Base-by-base conservation (phyloP, 2,797 vertebrate species). In the Discoglossus pictus region DNA sequence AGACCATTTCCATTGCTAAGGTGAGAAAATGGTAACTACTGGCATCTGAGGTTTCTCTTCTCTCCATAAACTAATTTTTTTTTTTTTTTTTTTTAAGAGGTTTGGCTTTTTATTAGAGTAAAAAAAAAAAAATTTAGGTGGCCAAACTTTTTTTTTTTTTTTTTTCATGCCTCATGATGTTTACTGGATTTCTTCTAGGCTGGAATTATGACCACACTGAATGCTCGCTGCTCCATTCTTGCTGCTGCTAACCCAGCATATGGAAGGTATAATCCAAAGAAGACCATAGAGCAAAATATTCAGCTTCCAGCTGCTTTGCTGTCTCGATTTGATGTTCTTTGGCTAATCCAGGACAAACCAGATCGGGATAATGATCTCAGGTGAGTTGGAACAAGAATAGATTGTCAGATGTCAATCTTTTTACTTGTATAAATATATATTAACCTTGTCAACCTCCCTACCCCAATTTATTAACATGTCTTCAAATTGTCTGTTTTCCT, bases 1-100 rank as follows among this genome's bases (percentile, higher is more conserved):
- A 98, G 82, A 97, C 94, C 27, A 92, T 98, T 79, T 95, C 96
- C 60, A 95, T 97, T 0, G 96, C 96, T 20, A 98, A 98, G 85
- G 92, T 92, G 16, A 65, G 42, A 2, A 6, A 13, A n/a, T n/a
- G n/a, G n/a, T 42, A 42, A 42, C n/a, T 42, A 1, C 2, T 5
- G 2, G 2, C 16, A n/a, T 5, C 7, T 11, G 6, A 0, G 4
- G 13, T 9, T 1, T 35, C 46, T 4, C 20, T 7, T 11, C 9
- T 17, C 1, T 4, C n/a, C n/a, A n/a, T n/a, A n/a, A n/a, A n/a
- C n/a, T n/a, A n/a, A n/a, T n/a, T n/a, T n/a, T n/a, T n/a, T n/a
- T n/a, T n/a, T n/a, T n/a, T n/a, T n/a, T n/a, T n/a, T n/a, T n/a
- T n/a, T n/a, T n/a, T n/a, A n/a, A n/a, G 0, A n/a, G n/a, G n/a